phyloP scores from a whole-genome alignment of 2,113 vertebrate genomes.

The Podocnemis expansa region DNA sequence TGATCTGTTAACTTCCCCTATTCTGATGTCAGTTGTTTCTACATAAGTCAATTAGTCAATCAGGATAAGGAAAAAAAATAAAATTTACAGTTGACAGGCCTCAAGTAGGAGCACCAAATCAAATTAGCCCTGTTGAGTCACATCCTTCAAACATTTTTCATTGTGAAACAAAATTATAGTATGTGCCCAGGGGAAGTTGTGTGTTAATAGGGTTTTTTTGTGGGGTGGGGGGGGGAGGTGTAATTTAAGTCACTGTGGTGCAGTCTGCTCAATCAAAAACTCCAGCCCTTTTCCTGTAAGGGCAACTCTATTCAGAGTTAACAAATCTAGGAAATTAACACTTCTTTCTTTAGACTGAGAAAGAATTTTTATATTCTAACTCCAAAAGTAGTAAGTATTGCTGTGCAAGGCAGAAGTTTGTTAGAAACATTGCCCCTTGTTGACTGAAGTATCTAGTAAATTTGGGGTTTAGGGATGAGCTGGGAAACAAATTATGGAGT shows the following conservation, averaged over 20 bases:
- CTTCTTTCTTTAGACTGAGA: rapidly evolving
- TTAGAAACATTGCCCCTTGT: background rate
- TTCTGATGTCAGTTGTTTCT: rapidly evolving
- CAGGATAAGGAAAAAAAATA: rapidly evolving
- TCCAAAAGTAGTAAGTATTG: background rate
- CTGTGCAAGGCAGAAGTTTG: background rate
- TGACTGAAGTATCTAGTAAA: background rate
- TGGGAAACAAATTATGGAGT: background rate
- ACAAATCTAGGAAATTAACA: rapidly evolving
- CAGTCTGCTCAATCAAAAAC: background rate
- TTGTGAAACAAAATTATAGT: rapidly evolving
- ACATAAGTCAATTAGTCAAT: background rate
- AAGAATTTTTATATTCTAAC: background rate
- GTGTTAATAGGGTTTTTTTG: background rate
- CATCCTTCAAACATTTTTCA: background rate
- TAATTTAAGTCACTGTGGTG: background rate
- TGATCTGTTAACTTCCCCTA: rapidly evolving
- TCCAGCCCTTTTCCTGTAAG: background rate
- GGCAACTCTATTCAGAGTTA: background rate
- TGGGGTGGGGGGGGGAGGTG: too few species aligned
- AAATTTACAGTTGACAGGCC: rapidly evolving
- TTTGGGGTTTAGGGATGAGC: background rate
- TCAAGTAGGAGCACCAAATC: background rate
- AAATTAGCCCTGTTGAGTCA: background rate
- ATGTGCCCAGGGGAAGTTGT: background rate